These are phyloP conservation scores for Idaea aversata DNA, from an alignment of 2,888 invertebrate genomes.

Conservation along the genomic window DNA sequence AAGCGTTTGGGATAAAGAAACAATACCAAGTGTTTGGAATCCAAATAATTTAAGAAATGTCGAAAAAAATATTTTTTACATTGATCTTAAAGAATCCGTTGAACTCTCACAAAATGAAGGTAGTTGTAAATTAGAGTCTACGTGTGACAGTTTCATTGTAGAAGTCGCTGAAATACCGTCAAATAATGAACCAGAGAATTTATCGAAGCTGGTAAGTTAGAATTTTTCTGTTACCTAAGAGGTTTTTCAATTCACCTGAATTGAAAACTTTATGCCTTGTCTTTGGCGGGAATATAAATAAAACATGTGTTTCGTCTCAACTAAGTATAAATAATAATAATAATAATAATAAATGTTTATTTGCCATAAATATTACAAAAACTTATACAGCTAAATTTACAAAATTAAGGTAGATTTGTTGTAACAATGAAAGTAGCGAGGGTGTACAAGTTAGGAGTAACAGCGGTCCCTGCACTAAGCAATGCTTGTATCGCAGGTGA, in stretches of 20 bases:
- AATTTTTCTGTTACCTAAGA: neutral
- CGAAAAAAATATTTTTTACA: neutral
- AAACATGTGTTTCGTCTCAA: no score
- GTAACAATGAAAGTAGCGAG: no score
- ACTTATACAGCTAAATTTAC: no score
- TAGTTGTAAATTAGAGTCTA: neutral
- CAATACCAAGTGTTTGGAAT: neutral
- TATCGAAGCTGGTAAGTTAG: neutral
- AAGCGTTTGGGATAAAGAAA: neutral
- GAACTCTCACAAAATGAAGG: neutral
- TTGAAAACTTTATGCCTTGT: no score
- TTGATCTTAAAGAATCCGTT: neutral
- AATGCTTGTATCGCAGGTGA: no score
- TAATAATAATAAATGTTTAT: no score
- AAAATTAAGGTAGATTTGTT: no score
- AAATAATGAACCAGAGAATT: neutral
- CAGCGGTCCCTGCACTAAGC: no score
- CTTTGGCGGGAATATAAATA: no score
- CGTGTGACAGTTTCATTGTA: neutral
- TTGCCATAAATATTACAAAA: no score
- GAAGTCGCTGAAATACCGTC: neutral
- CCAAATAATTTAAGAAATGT: neutral
- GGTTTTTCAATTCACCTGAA: neutral
- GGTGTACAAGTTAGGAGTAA: no score
- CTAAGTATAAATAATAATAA: no score